Base-by-base conservation (phyloP, 2,113 vertebrate genomes). In the Cichladusa arquata region DNA sequence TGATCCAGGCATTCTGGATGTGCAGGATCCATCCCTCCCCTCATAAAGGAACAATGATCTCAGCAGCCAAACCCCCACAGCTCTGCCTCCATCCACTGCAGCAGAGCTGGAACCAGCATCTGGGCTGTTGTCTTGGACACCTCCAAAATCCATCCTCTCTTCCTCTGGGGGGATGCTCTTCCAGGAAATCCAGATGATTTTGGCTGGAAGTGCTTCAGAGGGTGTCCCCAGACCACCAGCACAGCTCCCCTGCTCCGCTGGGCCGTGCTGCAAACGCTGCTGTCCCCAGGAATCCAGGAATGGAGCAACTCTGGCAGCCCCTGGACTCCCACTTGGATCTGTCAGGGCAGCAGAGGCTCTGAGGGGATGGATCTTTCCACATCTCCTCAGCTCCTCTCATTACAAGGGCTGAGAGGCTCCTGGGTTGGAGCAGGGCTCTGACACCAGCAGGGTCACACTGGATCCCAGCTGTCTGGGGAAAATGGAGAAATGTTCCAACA, bases 201-300 rank as follows among this genome's bases (percentile, higher is more conserved):
- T 95, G 95, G 95, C 95, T 67, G 78, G 1, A 26, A n/a, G 87
- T 19, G 3, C 87, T 81, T 56, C 71, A 57, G 85, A 81, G 78
- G 42, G 57, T 40, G 90, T 61, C 93, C 40, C 2, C 70, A 61
- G 95, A 80, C 92, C 95, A 92, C 88, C 95, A 88, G 88, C 88
- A n/a, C 15, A 0, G 57, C 13, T 40, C 22, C 20, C 47, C 18
- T 33, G 56, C 2, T 65, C 29, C 14, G 62, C 73, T 25, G 22
- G 0, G 54, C 9, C 6, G 19, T 22, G 62, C 86, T 58, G 89
- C 19, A 54, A 66, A 42, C 1, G 2, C 42, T 50, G 29, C 2
- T 95, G 78, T 66, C 84, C 19, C 10, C 0, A 64, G 85, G 70
- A 82, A 88, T 65, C 77, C 0, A 1, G 95, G 81, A 92, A 51